Evolutionary conservation across 2,797 vertebrate species (phyloP), one percentile per base, ranked within the genome.

Genomic region (Chaetodon trifasciatus): DNA sequence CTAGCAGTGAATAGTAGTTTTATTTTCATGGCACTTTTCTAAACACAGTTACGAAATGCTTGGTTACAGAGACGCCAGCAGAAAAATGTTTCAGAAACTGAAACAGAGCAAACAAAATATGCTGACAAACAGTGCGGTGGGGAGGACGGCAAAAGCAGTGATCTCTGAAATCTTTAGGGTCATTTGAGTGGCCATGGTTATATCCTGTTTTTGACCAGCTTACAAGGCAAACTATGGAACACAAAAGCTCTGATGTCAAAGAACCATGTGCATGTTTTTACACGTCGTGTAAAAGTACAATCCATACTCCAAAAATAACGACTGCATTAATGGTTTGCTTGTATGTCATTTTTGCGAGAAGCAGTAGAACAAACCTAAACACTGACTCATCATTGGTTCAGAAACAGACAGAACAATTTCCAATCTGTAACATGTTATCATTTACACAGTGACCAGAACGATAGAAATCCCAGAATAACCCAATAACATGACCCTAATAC

Each of bases 21-120:
- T 85, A 90, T 79, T 91, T 76, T 64, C 15, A 80, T 70, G 67
- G 61, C 78, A 88, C 78, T 63, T 83, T 64, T 79, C 23, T 71
- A 72, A 83, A 83, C 70, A 83, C 70, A 55, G 32, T 49, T 67
- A 80, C 71, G 82, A 84, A 85, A 76, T 21, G 67, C 3, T 70
- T 10, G 15, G 39, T 70, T 81, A 82, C 69, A 86, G 23, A 62
- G 44, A 71, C 19, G 46, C 35, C 35, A 24, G 49, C 56, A 71
- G 28, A 74, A 15, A 76, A 15, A 47, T 10, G 23, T 5, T 58
- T 28, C 6, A 82, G 64, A 70, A 72, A 21, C 21, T 49, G 39
- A 67, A 79, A 69, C 15, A 0, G 67, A 74, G 63, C 15, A 74
- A 37, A 74, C 49, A 40, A 21, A 39, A 46, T 24, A 57, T 8